These are phyloP conservation scores for Drosophila colorata DNA, from an alignment of 2,888 invertebrate species.

Conservation along the genomic window DNA sequence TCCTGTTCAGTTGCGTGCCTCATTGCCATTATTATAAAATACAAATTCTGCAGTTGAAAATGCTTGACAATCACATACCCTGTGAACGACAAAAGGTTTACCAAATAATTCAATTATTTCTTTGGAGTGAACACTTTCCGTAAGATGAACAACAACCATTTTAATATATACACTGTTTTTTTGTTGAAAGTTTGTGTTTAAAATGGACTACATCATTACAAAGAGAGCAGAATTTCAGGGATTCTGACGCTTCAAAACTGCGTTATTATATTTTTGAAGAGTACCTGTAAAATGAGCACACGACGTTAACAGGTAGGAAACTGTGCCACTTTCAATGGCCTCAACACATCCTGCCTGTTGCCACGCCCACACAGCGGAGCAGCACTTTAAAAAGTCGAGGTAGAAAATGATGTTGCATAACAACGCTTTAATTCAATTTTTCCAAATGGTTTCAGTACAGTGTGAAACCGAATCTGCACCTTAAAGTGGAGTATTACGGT, in stretches of 20 bases:
- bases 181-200: no score
- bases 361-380: neutral
- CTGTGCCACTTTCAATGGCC: neutral
- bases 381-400: neutral
- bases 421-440: constrained; percentile 12
- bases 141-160: no score
- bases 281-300: constrained; percentile 3
- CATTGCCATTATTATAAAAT: constrained; percentile 24
- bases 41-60: neutral
- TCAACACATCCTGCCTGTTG: constrained; percentile 6
- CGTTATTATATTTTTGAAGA: constrained; percentile 11
- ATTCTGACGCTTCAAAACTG: neutral
- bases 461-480: neutral
- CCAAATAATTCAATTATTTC: neutral
- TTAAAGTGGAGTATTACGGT: constrained; percentile 1
- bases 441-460: neutral
- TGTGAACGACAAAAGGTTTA: constrained; percentile 11
- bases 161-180: no score
- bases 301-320: constrained; percentile 10
- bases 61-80: constrained; percentile 23
- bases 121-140: neutral
- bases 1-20: constrained; percentile 35
- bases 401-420: constrained; percentile 7
- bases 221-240: neutral
- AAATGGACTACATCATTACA: neutral